phyloP scores from a whole-genome alignment of 2,797 vertebrate species.

The Netta rufina region DNA sequence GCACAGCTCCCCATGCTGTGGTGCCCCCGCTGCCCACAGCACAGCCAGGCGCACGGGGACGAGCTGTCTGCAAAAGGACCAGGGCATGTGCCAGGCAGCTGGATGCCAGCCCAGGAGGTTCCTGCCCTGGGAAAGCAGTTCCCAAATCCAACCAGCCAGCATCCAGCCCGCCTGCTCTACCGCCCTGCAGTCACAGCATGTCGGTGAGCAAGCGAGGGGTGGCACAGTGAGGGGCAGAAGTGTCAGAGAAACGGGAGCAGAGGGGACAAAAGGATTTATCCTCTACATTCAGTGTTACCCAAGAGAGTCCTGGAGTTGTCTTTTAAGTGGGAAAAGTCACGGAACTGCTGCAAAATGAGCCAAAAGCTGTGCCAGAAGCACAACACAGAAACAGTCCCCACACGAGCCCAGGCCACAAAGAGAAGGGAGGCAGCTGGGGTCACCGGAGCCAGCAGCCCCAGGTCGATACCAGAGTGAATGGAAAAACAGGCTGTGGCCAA shows the following conservation, averaged over 20 bases:
- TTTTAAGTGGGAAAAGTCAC: neutral
- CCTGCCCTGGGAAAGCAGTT: neutral
- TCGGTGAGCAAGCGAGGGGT: neutral
- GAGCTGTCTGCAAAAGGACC: rapidly evolving
- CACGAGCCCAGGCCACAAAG: neutral
- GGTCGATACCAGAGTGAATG: neutral
- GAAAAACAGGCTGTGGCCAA: neutral
- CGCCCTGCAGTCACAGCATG: rapidly evolving
- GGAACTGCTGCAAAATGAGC: neutral
- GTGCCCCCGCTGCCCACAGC: neutral
- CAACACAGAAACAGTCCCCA: neutral
- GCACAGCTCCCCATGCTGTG: neutral
- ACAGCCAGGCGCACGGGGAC: neutral
- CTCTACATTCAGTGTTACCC: neutral
- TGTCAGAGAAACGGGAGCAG: neutral
- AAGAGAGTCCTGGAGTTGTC: neutral
- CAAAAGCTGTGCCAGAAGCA: neutral
- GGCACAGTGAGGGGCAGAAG: neutral
- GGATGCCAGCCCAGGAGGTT: neutral
- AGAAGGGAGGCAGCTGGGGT: neutral
- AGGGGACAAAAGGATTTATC: neutral
- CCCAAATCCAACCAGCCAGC: neutral
- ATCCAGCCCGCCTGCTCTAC: neutral
- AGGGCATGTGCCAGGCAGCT: neutral
- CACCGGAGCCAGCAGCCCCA: rapidly evolving